Percentiles rank a stretch among this genome's conserved stretches.
Conservation (phyloP, 2,113 vertebrate genomes). For the Leptocoma aspasia region DNA sequence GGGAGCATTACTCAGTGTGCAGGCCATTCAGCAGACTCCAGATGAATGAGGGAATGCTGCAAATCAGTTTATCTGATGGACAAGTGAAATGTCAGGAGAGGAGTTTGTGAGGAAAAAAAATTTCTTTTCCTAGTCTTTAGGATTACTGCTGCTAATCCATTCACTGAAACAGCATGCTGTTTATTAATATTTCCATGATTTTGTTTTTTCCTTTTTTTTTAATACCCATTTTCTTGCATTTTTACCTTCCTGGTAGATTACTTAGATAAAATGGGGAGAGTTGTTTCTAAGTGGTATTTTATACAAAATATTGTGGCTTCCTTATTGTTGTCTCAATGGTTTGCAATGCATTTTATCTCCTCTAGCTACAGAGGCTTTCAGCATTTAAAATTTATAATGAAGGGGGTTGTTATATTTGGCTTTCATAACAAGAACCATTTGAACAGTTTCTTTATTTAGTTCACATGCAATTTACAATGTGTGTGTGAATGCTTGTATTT, state of each 20-base stretch:
- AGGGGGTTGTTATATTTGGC: background rate
- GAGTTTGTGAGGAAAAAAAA: background rate
- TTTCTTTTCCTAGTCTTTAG: background rate
- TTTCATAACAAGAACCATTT: constrained; percentile 15
- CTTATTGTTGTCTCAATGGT: background rate
- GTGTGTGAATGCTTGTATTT: background rate
- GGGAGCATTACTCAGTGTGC: background rate
- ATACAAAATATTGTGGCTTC: background rate
- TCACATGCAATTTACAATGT: background rate
- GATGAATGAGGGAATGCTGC: background rate
- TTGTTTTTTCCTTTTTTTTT: rapidly evolving
- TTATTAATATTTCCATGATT: background rate
- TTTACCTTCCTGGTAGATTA: background rate
- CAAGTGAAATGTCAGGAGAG: background rate
- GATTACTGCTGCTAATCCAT: background rate
- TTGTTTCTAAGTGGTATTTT: background rate
- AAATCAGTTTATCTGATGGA: background rate
- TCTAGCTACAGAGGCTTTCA: background rate
- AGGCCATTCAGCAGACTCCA: background rate
- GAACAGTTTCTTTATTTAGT: background rate
- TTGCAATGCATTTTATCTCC: background rate
- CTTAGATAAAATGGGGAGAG: background rate
- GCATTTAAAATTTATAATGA: background rate
- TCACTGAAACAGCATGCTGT: background rate
- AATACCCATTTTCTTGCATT: background rate